These are phyloP conservation scores for Asobara japonica DNA, from an alignment of 1,140 invertebrate species.

Conservation along the genomic window DNA sequence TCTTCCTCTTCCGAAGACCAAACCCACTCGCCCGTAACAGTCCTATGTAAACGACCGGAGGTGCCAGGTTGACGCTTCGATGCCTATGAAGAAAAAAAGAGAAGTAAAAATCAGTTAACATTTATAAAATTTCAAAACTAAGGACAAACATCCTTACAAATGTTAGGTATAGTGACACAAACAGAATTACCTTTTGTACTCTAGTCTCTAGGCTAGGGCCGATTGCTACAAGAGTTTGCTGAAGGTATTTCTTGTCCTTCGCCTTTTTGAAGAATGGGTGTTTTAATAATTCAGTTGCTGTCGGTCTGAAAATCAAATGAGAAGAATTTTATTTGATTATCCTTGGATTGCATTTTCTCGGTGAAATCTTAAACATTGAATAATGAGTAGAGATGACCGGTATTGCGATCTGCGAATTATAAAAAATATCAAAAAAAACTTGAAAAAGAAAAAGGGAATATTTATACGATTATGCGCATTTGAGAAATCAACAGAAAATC, in stretches of 20 bases:
- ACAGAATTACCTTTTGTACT: slow-evolving; percentile 80
- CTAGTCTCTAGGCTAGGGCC: slow-evolving; percentile 89
- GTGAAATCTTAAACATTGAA: no score
- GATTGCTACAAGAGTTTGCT: slow-evolving; percentile 87
- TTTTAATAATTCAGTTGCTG: slow-evolving; percentile 96
- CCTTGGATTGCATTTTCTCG: no score
- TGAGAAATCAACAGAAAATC: no score
- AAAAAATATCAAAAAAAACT: no score
- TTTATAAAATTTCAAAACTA: not conserved
- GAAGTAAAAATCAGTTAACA: not conserved
- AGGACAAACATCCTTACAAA: not conserved
- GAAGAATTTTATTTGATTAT: not conserved
- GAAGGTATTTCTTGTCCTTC: slow-evolving; percentile 95
- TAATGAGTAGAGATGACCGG: no score
- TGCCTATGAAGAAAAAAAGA: slow-evolving; percentile 71
- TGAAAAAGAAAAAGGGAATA: no score
- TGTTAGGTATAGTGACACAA: not conserved
- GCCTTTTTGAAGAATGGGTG: slow-evolving; percentile 99
- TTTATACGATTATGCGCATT: no score
- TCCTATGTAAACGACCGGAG: slow-evolving; percentile 90
- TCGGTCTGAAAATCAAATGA: slow-evolving; percentile 71
- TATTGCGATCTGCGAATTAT: no score
- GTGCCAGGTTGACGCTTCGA: slow-evolving; percentile 87
- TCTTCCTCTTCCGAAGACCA: slow-evolving; percentile 93
- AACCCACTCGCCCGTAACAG: slow-evolving; percentile 97